These are phyloP conservation scores for Gymnocheta viridis DNA, from an alignment of 2,888 invertebrate genomes.

Conservation along the genomic window DNA sequence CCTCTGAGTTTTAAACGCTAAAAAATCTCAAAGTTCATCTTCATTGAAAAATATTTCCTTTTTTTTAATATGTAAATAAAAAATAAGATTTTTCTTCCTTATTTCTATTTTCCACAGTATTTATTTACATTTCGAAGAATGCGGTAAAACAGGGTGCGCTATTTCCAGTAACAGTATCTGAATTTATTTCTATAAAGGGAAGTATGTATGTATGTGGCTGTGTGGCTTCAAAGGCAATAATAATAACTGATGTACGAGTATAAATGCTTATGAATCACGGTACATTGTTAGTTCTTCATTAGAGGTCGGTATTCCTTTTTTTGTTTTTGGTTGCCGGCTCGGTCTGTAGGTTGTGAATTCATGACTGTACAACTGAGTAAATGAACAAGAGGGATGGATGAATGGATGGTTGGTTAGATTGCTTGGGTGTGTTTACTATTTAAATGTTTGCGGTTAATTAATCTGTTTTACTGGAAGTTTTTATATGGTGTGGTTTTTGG, in stretches of 20 bases:
- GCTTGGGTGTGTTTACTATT: slow-evolving; percentile 66
- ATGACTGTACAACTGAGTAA: not conserved
- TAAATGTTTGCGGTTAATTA: slow-evolving; percentile 70
- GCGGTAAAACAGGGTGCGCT: slow-evolving; percentile 45
- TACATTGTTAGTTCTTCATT: slow-evolving; percentile 58
- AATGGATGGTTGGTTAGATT: not conserved
- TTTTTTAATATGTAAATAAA: not conserved
- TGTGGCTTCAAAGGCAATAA: slow-evolving; percentile 11
- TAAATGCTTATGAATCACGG: slow-evolving; percentile 66
- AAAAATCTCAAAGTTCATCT: not conserved
- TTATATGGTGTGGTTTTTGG: slow-evolving; percentile 49
- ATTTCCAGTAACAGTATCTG: not conserved
- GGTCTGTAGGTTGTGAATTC: slow-evolving; percentile 4
- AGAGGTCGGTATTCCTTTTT: slow-evolving; percentile 27
- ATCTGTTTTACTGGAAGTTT: slow-evolving; percentile 63
- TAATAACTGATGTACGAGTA: slow-evolving; percentile 1
- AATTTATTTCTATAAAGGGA: not conserved
- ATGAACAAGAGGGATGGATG: slow-evolving; percentile 1
- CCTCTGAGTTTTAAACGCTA: not conserved
- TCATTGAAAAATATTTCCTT: not conserved
- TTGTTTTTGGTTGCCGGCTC: not conserved
- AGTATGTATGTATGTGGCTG: not conserved
- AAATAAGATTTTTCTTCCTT: slow-evolving; percentile 15
- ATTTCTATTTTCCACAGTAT: not conserved
- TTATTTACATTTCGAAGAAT: slow-evolving; percentile 17